A percentile compares a stretch with the other conserved stretches of the same genome.
Conservation (phyloP, 2,888 invertebrate species). For the Drosophila rellima region DNA sequence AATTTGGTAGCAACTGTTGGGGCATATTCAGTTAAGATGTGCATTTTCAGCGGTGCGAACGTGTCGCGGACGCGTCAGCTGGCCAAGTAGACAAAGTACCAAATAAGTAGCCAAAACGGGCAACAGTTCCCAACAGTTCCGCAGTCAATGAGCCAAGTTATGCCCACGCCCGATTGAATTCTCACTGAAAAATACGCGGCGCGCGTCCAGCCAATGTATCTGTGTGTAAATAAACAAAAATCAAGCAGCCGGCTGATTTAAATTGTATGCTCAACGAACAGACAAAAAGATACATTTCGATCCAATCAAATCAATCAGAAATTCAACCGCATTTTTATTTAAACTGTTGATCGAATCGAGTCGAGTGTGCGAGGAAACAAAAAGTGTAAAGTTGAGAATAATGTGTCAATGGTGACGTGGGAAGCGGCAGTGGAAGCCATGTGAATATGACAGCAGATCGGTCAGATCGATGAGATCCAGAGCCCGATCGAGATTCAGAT, state of each 20-base stretch:
- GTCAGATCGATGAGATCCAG: conserved; percentile 49
- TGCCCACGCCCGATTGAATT: conserved; percentile 50
- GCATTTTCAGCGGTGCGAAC: conserved; percentile 84
- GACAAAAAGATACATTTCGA: conserved; percentile 12
- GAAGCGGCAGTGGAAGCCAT: conserved; percentile 28
- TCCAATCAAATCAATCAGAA: conserved; percentile 11
- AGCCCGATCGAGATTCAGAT: conserved; percentile 43
- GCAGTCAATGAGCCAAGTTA: conserved; percentile 29
- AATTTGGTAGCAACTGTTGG: conserved; percentile 69
- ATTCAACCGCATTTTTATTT: conserved; percentile 5
- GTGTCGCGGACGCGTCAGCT: conserved; percentile 80
- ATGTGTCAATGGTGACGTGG: conserved; percentile 14
- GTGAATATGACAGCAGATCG: conserved; percentile 28
- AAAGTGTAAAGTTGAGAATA: neutral
- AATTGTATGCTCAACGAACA: neutral
- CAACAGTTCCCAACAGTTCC: conserved; percentile 38
- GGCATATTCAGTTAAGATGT: conserved; percentile 83
- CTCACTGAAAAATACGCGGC: conserved; percentile 26
- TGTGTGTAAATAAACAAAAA: conserved; percentile 56
- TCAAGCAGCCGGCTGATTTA: conserved; percentile 13
- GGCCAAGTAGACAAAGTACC: conserved; percentile 51
- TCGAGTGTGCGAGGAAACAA: conserved; percentile 3
- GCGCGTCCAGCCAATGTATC: conserved; percentile 24
- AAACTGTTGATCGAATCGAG: conserved; percentile 43
- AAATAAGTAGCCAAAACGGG: conserved; percentile 25